Evolutionary conservation across 2,113 vertebrate genomes (phyloP), one percentile per base, ranked within the genome.

Genomic region (Pterocles gutturalis): DNA sequence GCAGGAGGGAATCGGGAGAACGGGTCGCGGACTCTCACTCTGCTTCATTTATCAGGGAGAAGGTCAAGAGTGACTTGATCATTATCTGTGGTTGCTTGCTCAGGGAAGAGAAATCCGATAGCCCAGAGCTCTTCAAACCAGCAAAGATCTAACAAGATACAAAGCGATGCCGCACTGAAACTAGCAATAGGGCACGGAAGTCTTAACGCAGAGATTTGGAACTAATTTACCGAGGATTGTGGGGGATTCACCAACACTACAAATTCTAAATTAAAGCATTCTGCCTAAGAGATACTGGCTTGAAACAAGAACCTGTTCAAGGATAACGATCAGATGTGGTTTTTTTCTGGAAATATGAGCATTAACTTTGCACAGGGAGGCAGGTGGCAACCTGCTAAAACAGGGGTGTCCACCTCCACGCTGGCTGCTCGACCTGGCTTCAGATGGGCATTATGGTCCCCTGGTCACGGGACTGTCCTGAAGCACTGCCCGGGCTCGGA

Each of bases 41-140:
- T 65, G 69, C 66, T 85, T 69, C 70, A 57, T 93, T 87, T 87
- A 79, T 87, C 73, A 71, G 38, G 41, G 24, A 78, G 87, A 87
- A 96, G 87, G 93, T 96, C 93, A 95, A 65, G 91, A 95, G 57
- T 41, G 81, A 45, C 81, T 95, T n/a, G 62, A 93, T 94, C 73
- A 91, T 96, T 96, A 85, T 90, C 91, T 80, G 61, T 75, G 78
- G 54, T 49, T 89, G 77, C 66, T 66, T 87, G 66, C 57, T 82
- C 66, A 71, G 73, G 77, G 70, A 96, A 62, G 61, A 89, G 71
- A 89, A 94, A 95, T 89, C 57, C 5, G 0, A 94, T 69, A 90
- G 84, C 54, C 66, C 41, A 6, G 62, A 89, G 78, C 84, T 90
- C 82, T 95, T 91, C 91, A 94, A 79, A 79, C 65, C 36, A 57